Evolutionary conservation across 2,113 vertebrate genomes (phyloP).

Genomic region (Microcebus lehilahytsara): DNA sequence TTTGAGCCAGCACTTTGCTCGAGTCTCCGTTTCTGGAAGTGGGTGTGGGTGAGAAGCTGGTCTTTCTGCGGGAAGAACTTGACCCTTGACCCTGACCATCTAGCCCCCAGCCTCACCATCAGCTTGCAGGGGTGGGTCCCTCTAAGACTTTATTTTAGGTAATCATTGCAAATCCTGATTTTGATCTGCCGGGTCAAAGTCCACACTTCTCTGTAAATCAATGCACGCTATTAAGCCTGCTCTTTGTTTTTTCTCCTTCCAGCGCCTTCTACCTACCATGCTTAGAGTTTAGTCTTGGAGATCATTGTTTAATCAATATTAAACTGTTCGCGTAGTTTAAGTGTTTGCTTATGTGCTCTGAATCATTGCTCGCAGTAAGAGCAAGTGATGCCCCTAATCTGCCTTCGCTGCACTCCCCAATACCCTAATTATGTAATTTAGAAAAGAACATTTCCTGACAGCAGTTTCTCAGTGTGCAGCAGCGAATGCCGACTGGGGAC

Average conservation of each 20-base stretch:
- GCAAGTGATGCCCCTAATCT: constrained; percentile 81
- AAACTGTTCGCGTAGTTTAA: constrained; percentile 79
- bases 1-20: constrained; percentile 40
- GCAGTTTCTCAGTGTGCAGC: constrained; percentile 80
- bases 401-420: constrained; percentile 77
- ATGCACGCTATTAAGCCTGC: constrained; percentile 46
- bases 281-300: constrained; percentile 66
- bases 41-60: constrained; percentile 67
- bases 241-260: constrained; percentile 72
- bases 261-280: constrained; percentile 72
- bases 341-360: constrained; percentile 85
- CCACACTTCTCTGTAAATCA: constrained; percentile 66
- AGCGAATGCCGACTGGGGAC: constrained; percentile 75
- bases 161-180: constrained; percentile 74
- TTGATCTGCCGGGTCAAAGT: constrained; percentile 70
- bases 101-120: constrained; percentile 39
- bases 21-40: constrained; percentile 68
- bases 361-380: constrained; percentile 78
- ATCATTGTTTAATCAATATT: constrained; percentile 81
- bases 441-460: constrained; percentile 85
- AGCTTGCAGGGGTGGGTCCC: constrained; percentile 46
- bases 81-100: constrained; percentile 60
- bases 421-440: constrained; percentile 86
- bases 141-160: constrained; percentile 71
- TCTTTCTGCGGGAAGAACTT: constrained; percentile 72